Evolutionary conservation across 2,888 invertebrate genomes (phyloP), one percentile per base, ranked within the genome.

Genomic region (Cheilosia urbana): DNA sequence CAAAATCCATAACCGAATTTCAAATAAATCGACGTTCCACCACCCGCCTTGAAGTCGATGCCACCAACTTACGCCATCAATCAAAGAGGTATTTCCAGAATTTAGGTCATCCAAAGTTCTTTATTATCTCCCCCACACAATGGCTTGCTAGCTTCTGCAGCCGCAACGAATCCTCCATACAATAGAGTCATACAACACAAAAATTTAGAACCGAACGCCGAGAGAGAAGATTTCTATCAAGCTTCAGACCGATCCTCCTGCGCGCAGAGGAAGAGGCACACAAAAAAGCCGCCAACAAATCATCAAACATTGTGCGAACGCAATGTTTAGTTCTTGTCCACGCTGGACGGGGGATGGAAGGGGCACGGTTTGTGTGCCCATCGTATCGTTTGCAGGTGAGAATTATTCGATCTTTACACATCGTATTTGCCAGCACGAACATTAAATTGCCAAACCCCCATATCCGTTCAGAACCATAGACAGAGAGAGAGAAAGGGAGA

Each of bases 281-380:
- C 7, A 47, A 17, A 19, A 47, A 17, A 47, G 19, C 17, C 47
- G 57, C 68, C 63, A 63, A 63, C 69, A 71, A 82, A 71, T 77
- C 82, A 72, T 77, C 71, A 72, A 82, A 76, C 81, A 76, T 81
- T 81, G 69, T 65, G 76, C 80, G 68, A 80, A 75, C 76, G 77
- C 71, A 58, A 53, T 75, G 62, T 63, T 80, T 62, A 55, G 53
- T 45, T 45, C 45, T 45, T 45, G 42, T 45, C 19, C n/a, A 15
- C 37, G 55, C 17, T 5, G 7, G 24, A 7, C 53, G 42, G 21
- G 17, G 34, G 27, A 37, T 53, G 63, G 47, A 63, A 40, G 24
- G 62, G 21, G 76, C 81, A 82, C 82, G 71, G 77, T 77, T 58
- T 63, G 19, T 27, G 51, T 21, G 45, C 15, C 45, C 19, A 57